A percentile compares a stretch with the other conserved stretches of the same genome.
Conservation (phyloP, 1,140 invertebrate genomes). For the Leptinotarsa undecemlineata region DNA sequence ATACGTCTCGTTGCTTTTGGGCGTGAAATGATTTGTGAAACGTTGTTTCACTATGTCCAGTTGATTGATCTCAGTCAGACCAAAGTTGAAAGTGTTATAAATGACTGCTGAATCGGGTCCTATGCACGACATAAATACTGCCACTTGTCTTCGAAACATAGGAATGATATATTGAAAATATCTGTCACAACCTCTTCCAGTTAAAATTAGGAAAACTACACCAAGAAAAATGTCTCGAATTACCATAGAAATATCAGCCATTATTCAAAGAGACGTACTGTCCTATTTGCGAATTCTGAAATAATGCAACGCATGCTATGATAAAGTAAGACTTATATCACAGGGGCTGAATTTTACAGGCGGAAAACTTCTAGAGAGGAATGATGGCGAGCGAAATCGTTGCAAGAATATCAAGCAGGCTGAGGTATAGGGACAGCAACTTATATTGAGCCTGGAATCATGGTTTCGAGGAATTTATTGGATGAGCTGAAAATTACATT, state of each 20-base stretch:
- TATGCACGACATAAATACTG: too few relatives aligned
- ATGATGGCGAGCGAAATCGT: slow-evolving; percentile 54
- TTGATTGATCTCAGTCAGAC: too few relatives aligned
- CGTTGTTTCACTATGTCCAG: too few relatives aligned
- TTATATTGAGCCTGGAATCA: slow-evolving; percentile 33
- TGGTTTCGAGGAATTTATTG: slow-evolving; percentile 28
- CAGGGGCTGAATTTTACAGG: slow-evolving; percentile 51
- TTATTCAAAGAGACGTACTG: slow-evolving; percentile 10
- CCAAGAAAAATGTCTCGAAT: slow-evolving; percentile 7
- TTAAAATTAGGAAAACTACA: background rate
- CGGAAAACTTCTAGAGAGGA: slow-evolving; percentile 52
- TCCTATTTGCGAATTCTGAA: slow-evolving; percentile 26
- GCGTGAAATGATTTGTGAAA: too few relatives aligned
- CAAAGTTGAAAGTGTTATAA: too few relatives aligned
- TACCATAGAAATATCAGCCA: slow-evolving; percentile 15
- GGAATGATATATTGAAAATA: background rate
- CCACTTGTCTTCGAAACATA: too few relatives aligned
- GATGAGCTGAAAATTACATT: slow-evolving; percentile 24
- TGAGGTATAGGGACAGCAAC: slow-evolving; percentile 39
- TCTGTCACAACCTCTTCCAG: background rate
- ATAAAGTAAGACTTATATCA: slow-evolving; percentile 49
- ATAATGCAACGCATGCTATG: slow-evolving; percentile 26
- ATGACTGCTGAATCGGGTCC: too few relatives aligned
- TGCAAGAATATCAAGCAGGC: slow-evolving; percentile 51
- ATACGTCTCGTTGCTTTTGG: too few relatives aligned